phyloP scores from a whole-genome alignment of 1,140 invertebrate species.

The Ceratina japonica region DNA sequence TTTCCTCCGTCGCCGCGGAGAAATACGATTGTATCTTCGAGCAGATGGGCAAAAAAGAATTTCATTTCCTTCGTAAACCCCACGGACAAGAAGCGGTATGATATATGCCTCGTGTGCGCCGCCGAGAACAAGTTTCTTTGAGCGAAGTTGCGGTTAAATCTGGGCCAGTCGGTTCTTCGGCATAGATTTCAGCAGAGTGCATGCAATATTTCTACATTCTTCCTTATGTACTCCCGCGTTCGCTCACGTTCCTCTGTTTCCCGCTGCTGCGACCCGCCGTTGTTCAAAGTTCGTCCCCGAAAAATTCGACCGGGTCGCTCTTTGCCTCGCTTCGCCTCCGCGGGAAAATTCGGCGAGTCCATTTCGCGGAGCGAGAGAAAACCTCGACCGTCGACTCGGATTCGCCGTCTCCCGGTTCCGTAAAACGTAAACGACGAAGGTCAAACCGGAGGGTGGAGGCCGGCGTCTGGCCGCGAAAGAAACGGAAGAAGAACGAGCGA shows the following conservation, averaged over 20 bases:
- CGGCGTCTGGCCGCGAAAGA: constrained; percentile 8
- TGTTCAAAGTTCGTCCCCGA: not conserved
- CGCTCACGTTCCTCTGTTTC: no score
- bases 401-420: constrained; percentile 6
- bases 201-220: no score
- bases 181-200: constrained; percentile 29
- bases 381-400: not conserved
- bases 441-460: constrained; percentile 3
- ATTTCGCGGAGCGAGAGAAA: constrained; percentile 10
- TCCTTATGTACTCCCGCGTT: no score
- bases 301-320: constrained; percentile 27
- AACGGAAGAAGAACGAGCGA: constrained; percentile 29
- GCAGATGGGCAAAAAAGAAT: constrained; percentile 57
- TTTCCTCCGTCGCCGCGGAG: constrained; percentile 37
- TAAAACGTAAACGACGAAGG: constrained; percentile 26
- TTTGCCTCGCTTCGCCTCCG: constrained; percentile 49
- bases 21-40: constrained; percentile 58
- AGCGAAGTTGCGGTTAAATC: constrained; percentile 21
- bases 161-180: constrained; percentile 29
- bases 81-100: constrained; percentile 27
- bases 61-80: constrained; percentile 60
- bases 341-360: constrained; percentile 53
- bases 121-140: constrained; percentile 49
- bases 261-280: no score
- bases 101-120: constrained; percentile 35